Evolutionary conservation across 2,888 invertebrate genomes (phyloP), one percentile per base, ranked within the genome.

Genomic region (Mellilla xanthometata): DNA sequence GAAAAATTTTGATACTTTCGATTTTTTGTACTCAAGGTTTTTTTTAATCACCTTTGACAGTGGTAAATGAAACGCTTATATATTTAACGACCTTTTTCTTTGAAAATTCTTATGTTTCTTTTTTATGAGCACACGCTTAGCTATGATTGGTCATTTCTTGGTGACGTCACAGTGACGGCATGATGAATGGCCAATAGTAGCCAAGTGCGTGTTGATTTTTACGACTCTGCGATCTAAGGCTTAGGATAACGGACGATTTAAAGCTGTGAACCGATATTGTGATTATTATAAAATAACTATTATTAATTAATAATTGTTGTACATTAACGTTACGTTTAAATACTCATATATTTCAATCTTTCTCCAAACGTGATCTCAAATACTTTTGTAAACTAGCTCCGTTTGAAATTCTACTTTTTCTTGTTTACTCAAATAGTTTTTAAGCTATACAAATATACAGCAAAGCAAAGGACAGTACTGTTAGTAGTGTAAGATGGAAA

Each of bases 391-490:
- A 69, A 65, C 49, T 62, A 61, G 58, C 69, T 64, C 60, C 56
- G 39, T 54, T 60, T 34, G 28, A 64, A 67, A 27, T 31, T 31
- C 11, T 56, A 58, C 35, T 29, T 58, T 54, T 64, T 60, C 53
- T 62, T 60, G 49, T 65, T 59, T 52, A 52, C 54, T 62, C 47
- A 26, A 19, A 46, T 68, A 67, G 66, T 54, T 52, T 48, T 33
- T 72, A 66, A 66, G 70, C 58, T 66, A 60, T 59, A 65, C 43
- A 47, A 66, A 24, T 58, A 67, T 59, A 68, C 65, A 69, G 65
- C 72, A 69, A 71, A 54, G 65, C 71, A 77, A 81, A 78, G 81
- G 83, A 79, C 82, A 86, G 86, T 86, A 81, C 56, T 56, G 63
- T 81, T 38, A 82, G 75, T 51, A 52, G 54, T 60, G 49, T 76